Evolutionary conservation across 2,888 invertebrate species (phyloP), one percentile per base, ranked within the genome.

Genomic region (Candidula unifasciata): DNA sequence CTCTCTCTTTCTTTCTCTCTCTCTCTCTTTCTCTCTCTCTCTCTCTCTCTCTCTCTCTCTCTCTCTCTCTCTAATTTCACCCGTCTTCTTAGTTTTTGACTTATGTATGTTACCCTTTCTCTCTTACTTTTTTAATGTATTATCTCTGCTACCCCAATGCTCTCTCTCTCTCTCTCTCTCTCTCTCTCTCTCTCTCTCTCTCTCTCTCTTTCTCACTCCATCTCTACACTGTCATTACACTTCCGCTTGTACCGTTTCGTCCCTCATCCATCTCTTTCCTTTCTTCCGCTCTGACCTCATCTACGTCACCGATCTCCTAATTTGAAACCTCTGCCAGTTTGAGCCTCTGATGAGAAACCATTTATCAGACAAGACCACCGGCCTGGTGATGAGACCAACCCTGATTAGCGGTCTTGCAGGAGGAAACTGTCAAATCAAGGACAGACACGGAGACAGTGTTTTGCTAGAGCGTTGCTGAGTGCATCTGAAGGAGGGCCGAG

Each of bases 151-250:
- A 10, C 13, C n/a, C 66, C 30, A 66, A 3, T 66, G 21, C 66
- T 66, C 44, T 44, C 44, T 44, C 44, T 44, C n/a, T 30, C 30
- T n/a, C 44, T 44, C 44, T 44, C 44, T 44, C 44, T 44, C 44
- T 44, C 74, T 35, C 52, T 74, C 74, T 35, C 52, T 74, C 74
- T 74, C 18, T 44, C 52, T 74, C 52, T 74, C n/a, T 44, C 52
- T 44, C 44, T 44, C 13, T 6, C 1, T 44, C 44, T 44, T 13
- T 44, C 6, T 44, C 13, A 10, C 44, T 1, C 44, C 8, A 10
- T 44, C 44, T 30, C 30, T 30, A 18, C 71, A 18, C n/a, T 13
- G 21, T n/a, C n/a, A 10, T n/a, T n/a, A n/a, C 60, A 5, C 1
- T 21, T 21, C 21, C n/a, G 8, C 60, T 60, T 16, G 18, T 21